Base-by-base conservation (phyloP, 2,888 invertebrate genomes). In the Parnassius mnemosyne region DNA sequence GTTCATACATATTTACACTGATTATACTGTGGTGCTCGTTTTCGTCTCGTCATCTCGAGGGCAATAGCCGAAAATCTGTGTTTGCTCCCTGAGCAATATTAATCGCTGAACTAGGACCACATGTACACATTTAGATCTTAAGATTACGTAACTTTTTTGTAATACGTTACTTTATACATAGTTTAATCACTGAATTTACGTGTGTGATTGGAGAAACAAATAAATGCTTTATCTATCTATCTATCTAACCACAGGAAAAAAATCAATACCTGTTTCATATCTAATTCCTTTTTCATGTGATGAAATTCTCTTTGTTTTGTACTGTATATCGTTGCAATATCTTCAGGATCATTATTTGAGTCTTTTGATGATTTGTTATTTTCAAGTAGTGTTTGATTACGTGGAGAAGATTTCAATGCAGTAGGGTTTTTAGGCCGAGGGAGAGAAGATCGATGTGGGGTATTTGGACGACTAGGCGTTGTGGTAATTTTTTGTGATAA, bases 271-370 rank as follows among this genome's bases (percentile, higher is more conserved):
- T 91, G 91, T 75, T 89, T 90, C 43, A 89, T 66, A 71, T 91
- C 90, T n/a, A 91, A 72, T 65, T 90, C 90, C 68, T 83, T 90
- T 68, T 90, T 91, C 82, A 90, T 71, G 20, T 63, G 66, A 25
- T 80, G 79, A 68, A 87, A 89, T 71, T 85, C 78, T 66, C 77
- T 79, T 52, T 84, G 80, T 67, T 85, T 89, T 12, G 68, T 65
- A 9, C 65, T 62, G 61, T 78, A 88, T 3, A 72, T 65, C 57
- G 13, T 64, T 65, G 57, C 13, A 56, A 56, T 47, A 41, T 56
- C 25, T 9, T 60, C 44, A 51, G 25, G 34, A 10, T 60, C 60
- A 44, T 10, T 43, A 5, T 46, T 60, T 7, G 43, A 20, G 50
- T 25, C 3, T 25, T 25, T 50, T 51, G 25, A 10, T 51, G 12